Evolutionary conservation across 2,797 vertebrate genomes (phyloP), one percentile per base, ranked within the genome.

Genomic region (Pipistrellus nathusii): DNA sequence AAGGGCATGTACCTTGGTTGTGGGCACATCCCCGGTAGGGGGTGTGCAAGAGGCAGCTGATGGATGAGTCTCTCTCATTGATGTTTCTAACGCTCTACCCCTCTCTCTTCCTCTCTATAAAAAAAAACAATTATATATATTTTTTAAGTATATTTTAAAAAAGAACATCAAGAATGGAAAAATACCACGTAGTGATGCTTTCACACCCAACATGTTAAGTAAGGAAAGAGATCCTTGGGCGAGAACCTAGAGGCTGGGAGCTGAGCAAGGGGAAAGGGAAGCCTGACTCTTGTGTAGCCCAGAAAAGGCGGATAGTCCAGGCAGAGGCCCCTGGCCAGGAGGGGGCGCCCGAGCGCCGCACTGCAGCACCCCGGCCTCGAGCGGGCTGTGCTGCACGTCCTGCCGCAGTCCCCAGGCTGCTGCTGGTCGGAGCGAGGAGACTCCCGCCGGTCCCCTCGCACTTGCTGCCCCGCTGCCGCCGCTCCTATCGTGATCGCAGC

Each of bases 261-360:
- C 71, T 13, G 46, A 77, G 72, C 18, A 5, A 0, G 3, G 21
- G 32, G 20, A 25, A 13, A 30, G 66, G 15, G 69, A 32, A 81
- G 75, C 23, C 38, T 4, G 66, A 8, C 32, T 30, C 2, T 0
- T 17, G 32, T 0, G 51, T 59, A 10, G 75, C 85, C 1, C 7
- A 1, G n/a, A 20, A 1, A 14, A 27, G 41, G 53, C 53, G 1
- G 5, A 12, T 2, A 23, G 66, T 53, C 0, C 44, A 41, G 6
- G 38, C 38, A 41, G 38, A 41, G 0, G 46, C 4, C 21, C 35
- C 4, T 0, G 44, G 35, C 48, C 97, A 3, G 91, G 59, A 98
- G 98, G 95, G 96, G 98, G 96, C 97, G 96, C 96, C 78, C 4
- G 8, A 2, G 97, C 2, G 90, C 97, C 73, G 88, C 90, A 59